phyloP scores from a whole-genome alignment of 37 sponge, comb jelly and placozoan species.

The Petrosia ficiformis region DNA sequence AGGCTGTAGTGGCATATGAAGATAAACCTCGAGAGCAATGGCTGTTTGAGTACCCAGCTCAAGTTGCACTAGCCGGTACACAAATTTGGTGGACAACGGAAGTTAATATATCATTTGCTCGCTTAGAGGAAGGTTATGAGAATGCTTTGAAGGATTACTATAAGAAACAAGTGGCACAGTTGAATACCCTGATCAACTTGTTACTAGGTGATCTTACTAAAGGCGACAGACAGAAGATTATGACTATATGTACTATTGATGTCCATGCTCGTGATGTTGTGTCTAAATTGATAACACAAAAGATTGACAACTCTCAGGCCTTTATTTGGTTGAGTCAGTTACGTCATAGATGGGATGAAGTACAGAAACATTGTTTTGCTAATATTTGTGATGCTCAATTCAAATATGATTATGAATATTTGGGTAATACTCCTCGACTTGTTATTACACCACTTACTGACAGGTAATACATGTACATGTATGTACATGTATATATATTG shows the following conservation, averaged over 20 bases:
- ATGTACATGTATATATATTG: neutral
- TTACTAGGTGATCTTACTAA: constrained; percentile 89
- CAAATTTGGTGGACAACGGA: constrained; percentile 99
- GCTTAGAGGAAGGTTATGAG: constrained; percentile 98
- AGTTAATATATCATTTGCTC: constrained; percentile 85
- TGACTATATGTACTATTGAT: constrained; percentile 99
- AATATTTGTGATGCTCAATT: constrained; percentile 99
- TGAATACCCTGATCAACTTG: constrained; percentile 87
- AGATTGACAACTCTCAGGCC: constrained; percentile 97
- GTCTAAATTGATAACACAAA: constrained; percentile 89
- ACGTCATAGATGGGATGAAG: constrained; percentile 91
- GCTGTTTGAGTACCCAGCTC: constrained; percentile 97
- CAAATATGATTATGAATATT: constrained; percentile 95
- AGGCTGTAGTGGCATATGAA: constrained; percentile 96
- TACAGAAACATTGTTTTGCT: constrained; percentile 91
- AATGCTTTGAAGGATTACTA: constrained; percentile 97
- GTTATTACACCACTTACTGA: constrained; percentile 99
- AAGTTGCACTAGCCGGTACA: constrained; percentile 93
- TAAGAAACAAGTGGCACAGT: constrained; percentile 96
- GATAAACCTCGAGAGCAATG: constrained; percentile 95
- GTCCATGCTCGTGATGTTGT: constrained; percentile 99
- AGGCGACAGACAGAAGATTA: constrained; percentile 95
- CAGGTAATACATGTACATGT: constrained; percentile 28
- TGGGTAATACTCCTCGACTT: constrained; percentile 95
- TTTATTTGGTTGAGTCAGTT: constrained; percentile 96